Evolutionary conservation across 2,113 vertebrate genomes (phyloP).

Genomic region (Nothoprocta pentlandii): DNA sequence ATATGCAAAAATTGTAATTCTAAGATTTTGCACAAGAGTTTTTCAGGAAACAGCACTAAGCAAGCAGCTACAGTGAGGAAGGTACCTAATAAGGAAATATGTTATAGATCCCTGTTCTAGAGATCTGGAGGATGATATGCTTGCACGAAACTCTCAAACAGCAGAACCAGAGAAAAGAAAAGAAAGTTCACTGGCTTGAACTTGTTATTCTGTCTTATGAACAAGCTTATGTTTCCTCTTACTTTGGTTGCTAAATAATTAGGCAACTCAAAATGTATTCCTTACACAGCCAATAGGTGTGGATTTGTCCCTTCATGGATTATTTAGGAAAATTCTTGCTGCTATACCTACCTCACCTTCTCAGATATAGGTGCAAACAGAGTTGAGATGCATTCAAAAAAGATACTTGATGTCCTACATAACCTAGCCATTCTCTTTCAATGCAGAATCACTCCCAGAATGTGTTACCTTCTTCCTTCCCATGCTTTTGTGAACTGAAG

Average conservation of each 20-base stretch:
- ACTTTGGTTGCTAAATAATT: neutral
- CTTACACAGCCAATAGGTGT: neutral
- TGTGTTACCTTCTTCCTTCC: slow-evolving; percentile 16
- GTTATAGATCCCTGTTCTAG: neutral
- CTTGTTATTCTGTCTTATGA: neutral
- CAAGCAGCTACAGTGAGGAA: neutral
- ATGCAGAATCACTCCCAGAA: neutral
- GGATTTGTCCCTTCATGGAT: neutral
- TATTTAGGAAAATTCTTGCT: neutral
- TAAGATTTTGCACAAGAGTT: neutral
- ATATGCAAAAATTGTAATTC: neutral
- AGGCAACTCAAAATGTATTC: neutral
- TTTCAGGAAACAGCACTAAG: neutral
- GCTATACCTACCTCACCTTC: neutral
- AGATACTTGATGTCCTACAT: neutral
- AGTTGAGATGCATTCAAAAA: neutral
- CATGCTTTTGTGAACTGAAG: slow-evolving; percentile 28
- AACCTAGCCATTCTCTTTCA: slow-evolving; percentile 11
- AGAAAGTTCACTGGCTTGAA: neutral
- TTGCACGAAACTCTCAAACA: neutral
- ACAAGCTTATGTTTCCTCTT: neutral
- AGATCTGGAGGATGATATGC: neutral
- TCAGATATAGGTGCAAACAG: neutral
- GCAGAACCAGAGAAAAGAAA: neutral
- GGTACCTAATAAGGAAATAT: neutral